Percentiles rank a stretch among this genome's conserved stretches.
Conservation (phyloP, 2,797 vertebrate species). For the Micrastur ruficollis region DNA sequence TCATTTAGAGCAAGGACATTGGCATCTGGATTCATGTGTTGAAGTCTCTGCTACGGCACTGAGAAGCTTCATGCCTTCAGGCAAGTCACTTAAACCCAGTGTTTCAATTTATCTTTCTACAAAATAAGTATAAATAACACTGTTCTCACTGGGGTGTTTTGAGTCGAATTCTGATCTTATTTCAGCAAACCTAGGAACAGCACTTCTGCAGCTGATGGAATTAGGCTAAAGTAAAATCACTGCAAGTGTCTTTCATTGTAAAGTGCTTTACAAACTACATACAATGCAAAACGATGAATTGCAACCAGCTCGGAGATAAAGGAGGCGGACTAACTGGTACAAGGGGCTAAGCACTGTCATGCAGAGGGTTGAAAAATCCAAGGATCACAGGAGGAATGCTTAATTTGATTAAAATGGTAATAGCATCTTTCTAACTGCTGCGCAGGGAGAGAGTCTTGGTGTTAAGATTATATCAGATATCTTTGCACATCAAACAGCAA, state of each 20-base stretch:
- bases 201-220: neutral
- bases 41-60: neutral
- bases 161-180: slow-evolving; percentile 22
- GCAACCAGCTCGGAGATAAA: neutral
- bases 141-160: neutral
- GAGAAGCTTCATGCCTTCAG: slow-evolving; percentile 17
- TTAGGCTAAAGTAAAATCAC: neutral
- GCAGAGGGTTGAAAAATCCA: neutral
- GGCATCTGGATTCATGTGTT: neutral
- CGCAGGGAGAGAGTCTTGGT: neutral
- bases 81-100: neutral
- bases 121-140: slow-evolving; percentile 39
- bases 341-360: neutral
- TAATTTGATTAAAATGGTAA: neutral
- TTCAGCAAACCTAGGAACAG: neutral
- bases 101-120: slow-evolving; percentile 24
- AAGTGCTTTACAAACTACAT: neutral
- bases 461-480: neutral
- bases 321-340: neutral
- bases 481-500: slow-evolving; percentile 1
- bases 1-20: neutral
- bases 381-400: neutral
- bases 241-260: neutral
- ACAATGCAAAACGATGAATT: neutral
- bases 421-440: neutral